Conservation (phyloP, 1,140 invertebrate genomes). For the Phymastichus coffea region DNA sequence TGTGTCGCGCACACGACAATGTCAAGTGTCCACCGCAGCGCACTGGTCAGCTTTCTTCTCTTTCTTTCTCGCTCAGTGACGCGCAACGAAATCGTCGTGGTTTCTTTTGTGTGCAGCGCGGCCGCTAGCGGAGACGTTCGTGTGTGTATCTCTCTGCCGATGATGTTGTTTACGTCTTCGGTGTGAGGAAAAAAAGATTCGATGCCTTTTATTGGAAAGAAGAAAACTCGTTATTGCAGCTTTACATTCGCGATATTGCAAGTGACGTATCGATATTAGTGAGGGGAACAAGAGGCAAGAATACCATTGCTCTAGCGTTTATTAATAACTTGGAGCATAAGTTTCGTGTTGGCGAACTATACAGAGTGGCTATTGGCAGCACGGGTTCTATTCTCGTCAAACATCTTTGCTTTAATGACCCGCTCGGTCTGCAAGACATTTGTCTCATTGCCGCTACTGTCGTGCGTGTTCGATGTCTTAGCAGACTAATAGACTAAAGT, state of each 20-base stretch:
- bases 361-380: conserved; percentile 17
- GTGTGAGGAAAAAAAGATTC: no score
- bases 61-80: no score
- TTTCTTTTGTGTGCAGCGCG: conserved; percentile 1
- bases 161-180: no score
- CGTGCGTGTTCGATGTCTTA: conserved; percentile 12
- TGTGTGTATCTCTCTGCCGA: background rate
- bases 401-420: conserved; percentile 14
- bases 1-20: conserved; percentile 22
- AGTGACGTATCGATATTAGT: no score
- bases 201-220: no score
- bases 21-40: no score
- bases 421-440: conserved; percentile 22
- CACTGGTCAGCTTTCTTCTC: no score
- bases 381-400: conserved; percentile 25
- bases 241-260: no score
- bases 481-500: conserved; percentile 26
- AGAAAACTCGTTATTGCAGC: no score
- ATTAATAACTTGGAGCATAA: conserved; percentile 11
- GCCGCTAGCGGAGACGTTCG: background rate
- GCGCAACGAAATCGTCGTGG: background rate
- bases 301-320: background rate
- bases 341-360: background rate
- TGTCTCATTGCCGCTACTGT: conserved; percentile 19
- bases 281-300: no score